Percentiles rank a stretch among this genome's conserved stretches.
Conservation (phyloP, 2,797 vertebrate species). For the Bradypodion pumilum region DNA sequence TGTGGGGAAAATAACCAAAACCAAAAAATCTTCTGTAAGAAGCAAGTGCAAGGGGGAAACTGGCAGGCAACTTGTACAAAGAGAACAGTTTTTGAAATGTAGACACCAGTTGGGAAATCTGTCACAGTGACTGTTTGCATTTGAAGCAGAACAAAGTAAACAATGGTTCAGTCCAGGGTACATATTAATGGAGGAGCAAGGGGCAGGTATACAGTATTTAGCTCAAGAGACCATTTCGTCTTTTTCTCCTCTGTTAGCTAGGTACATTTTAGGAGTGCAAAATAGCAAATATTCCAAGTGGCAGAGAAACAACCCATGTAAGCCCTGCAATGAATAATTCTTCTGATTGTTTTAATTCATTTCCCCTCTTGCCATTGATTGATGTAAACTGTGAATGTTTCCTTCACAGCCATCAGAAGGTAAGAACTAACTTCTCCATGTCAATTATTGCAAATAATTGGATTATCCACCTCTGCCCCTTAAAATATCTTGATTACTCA, state of each 20-base stretch:
- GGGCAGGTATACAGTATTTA: background rate
- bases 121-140: background rate
- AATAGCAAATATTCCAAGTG: background rate
- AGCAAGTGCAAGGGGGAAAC: background rate
- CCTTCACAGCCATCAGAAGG: no score
- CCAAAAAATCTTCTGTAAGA: background rate
- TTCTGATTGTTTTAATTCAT: background rate
- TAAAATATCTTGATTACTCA: background rate
- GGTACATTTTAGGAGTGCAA: background rate
- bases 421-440: background rate
- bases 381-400: no score
- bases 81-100: background rate
- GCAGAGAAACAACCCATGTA: background rate
- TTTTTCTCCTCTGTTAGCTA: background rate
- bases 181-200: background rate
- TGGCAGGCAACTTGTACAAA: background rate
- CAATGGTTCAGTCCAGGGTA: background rate
- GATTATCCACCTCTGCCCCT: background rate
- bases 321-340: background rate
- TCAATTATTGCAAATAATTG: background rate
- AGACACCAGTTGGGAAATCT: background rate
- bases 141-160: background rate
- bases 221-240: background rate
- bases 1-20: background rate
- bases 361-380: background rate